Percentiles rank a stretch among this genome's conserved stretches.
Evolutionary conservation across 2,797 vertebrate genomes (phyloP).

Genomic region (Oreonectes daqikongensis): DNA sequence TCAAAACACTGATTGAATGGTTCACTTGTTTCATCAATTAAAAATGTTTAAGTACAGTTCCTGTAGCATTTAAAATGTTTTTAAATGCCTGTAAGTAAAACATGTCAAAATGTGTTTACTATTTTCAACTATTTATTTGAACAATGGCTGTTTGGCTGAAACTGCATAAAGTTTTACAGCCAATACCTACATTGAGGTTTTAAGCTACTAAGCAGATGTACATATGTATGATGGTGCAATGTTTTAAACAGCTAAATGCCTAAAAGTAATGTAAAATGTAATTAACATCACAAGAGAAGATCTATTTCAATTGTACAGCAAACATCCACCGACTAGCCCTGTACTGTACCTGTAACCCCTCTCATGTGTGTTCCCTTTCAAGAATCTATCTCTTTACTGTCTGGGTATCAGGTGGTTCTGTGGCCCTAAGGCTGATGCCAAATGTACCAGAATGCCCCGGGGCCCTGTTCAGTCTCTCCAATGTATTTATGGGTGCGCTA

Average conservation of each 20-base stretch:
- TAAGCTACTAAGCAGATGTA: background rate
- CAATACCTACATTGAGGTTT: too few species aligned
- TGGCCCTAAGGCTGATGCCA: constrained; percentile 57
- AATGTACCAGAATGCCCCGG: constrained; percentile 63
- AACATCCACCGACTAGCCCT: background rate
- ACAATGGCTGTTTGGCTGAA: background rate
- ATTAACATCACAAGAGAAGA: constrained; percentile 6
- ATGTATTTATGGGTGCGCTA: constrained; percentile 67
- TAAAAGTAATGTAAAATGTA: background rate
- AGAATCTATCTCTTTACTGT: constrained; percentile 25
- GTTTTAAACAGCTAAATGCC: too few species aligned
- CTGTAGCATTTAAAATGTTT: background rate
- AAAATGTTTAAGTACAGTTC: too few species aligned
- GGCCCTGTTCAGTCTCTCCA: constrained; percentile 61
- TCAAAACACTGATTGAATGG: background rate
- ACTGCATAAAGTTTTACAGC: too few species aligned
- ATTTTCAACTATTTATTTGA: constrained; percentile 38
- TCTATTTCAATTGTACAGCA: background rate
- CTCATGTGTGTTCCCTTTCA: constrained; percentile 3
- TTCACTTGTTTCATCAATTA: background rate
- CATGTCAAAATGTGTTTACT: background rate
- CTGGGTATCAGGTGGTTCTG: constrained; percentile 58
- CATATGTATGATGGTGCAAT: too few species aligned
- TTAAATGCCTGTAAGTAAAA: background rate
- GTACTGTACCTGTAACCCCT: constrained; percentile 52